Percentiles rank a stretch among this genome's conserved stretches.
Conservation (phyloP, 1,140 invertebrate genomes). For the Plodia interpunctella region DNA sequence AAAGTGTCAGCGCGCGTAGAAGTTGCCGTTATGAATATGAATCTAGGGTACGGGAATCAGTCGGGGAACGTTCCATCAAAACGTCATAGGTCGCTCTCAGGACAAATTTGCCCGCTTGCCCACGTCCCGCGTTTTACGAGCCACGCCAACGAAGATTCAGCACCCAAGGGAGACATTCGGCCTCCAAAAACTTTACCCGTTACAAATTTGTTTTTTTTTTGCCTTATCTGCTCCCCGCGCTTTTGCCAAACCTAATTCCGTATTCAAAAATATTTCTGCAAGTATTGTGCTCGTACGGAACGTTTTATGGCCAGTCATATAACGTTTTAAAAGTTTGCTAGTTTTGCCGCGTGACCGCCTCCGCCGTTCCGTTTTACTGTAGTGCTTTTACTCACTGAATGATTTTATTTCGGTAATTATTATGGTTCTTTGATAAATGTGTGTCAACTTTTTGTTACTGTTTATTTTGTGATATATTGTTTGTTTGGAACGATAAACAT, state of each 20-base stretch:
- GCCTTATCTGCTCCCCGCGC: conserved; percentile 73
- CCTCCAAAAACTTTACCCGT: conserved; percentile 76
- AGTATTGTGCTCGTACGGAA: conserved; percentile 72
- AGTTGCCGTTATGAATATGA: conserved; percentile 72
- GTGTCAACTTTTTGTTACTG: conserved; percentile 25
- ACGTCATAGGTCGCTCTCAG: conserved; percentile 74
- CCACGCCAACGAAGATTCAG: conserved; percentile 72
- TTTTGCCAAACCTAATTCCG: conserved; percentile 75
- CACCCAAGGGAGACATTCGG: conserved; percentile 73
- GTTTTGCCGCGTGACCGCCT: conserved; percentile 49
- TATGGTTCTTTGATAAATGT: conserved; percentile 61
- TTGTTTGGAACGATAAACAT: conserved; percentile 13
- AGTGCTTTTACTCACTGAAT: conserved; percentile 34
- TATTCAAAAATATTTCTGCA: conserved; percentile 77
- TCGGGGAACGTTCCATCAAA: conserved; percentile 70
- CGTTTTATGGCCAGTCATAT: conserved; percentile 74
- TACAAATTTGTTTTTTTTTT: conserved; percentile 77
- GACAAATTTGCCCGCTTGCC: conserved; percentile 73
- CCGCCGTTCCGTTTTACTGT: conserved; percentile 35
- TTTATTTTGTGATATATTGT: conserved; percentile 16
- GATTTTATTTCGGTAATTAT: conserved; percentile 56
- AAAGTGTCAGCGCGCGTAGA: conserved; percentile 36
- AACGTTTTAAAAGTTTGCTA: conserved; percentile 75
- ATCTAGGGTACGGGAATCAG: conserved; percentile 66
- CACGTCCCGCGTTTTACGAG: conserved; percentile 74